Percentiles rank a stretch among this genome's conserved stretches.
Conservation (phyloP, 2,113 vertebrate genomes). For the Dolichotis patagonum region DNA sequence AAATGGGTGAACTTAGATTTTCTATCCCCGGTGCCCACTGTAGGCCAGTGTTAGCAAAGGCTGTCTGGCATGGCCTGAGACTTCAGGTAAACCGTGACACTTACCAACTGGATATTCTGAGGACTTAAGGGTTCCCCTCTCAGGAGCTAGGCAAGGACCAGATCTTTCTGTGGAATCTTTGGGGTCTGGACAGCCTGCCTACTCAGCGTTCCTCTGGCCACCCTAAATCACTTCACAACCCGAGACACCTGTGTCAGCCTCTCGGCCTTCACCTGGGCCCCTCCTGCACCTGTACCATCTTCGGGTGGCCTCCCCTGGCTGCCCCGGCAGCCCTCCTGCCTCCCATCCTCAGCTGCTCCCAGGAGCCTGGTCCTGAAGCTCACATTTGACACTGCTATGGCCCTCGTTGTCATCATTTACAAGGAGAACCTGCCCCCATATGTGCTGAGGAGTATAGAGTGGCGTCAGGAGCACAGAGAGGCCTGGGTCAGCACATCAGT, state of each 20-base stretch:
- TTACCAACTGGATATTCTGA: background rate
- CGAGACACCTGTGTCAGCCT: background rate
- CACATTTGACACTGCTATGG: background rate
- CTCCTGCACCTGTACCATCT: too few relatives aligned
- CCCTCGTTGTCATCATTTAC: background rate
- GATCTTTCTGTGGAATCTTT: background rate
- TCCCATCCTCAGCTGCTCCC: background rate
- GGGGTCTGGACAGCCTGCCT: background rate
- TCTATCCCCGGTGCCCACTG: too few relatives aligned
- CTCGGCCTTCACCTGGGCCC: background rate
- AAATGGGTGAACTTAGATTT: background rate
- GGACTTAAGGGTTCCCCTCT: background rate
- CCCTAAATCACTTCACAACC: background rate
- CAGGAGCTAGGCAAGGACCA: background rate
- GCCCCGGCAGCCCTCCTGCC: background rate
- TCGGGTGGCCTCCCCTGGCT: too few relatives aligned
- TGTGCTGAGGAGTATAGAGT: background rate
- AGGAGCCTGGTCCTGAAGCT: background rate
- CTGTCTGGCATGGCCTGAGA: background rate
- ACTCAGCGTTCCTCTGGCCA: background rate
- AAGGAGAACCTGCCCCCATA: background rate
- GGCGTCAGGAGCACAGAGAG: background rate
- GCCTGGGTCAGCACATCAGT: background rate
- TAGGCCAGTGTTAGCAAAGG: too few relatives aligned
- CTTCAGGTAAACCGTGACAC: background rate